These are phyloP conservation scores for Polypedilum vanderplanki DNA, from an alignment of 1,140 invertebrate genomes.

Conservation along the genomic window DNA sequence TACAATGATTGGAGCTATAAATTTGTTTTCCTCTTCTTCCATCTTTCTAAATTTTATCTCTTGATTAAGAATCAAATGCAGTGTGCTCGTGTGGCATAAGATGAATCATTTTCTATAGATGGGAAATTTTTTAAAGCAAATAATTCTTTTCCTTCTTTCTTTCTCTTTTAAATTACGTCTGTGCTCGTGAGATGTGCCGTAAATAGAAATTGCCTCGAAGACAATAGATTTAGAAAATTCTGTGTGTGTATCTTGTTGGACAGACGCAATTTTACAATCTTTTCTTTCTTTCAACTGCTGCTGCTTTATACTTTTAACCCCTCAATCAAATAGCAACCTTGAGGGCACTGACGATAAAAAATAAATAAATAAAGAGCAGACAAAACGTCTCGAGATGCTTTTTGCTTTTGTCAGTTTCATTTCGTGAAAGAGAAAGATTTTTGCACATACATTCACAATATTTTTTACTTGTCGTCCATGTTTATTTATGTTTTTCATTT, in stretches of 20 bases:
- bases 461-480: too few species aligned
- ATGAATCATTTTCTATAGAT: not conserved
- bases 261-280: too few species aligned
- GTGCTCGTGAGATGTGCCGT: too few species aligned
- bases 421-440: too few species aligned
- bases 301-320: not conserved
- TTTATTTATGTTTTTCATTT: too few species aligned
- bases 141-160: too few species aligned
- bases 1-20: not conserved
- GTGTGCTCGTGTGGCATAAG: not conserved
- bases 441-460: too few species aligned
- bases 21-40: not conserved
- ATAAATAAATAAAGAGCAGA: slow-evolving; percentile 23
- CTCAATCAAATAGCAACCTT: slow-evolving; percentile 14
- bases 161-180: too few species aligned
- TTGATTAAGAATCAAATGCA: not conserved
- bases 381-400: slow-evolving; percentile 15
- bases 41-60: slow-evolving; percentile 1
- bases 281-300: too few species aligned
- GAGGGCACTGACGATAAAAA: not conserved
- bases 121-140: not conserved
- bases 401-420: not conserved
- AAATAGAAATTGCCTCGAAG: too few species aligned
- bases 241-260: too few species aligned
- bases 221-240: too few species aligned